Conservation (phyloP, 2,113 vertebrate genomes). For the Oxyura jamaicensis region DNA sequence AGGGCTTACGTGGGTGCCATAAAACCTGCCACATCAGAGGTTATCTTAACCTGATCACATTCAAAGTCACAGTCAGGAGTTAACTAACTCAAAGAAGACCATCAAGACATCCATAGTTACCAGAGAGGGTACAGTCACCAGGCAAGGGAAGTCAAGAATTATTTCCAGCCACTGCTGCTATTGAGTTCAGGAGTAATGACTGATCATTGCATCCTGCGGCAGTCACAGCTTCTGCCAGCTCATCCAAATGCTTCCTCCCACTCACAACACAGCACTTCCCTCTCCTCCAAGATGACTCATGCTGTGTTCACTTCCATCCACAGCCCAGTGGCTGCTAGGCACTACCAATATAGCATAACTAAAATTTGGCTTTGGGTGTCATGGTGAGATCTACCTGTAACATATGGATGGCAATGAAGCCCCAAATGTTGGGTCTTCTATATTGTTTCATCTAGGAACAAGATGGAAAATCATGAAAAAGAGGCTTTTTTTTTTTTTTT, state of each 20-base stretch:
- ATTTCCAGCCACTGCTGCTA: not conserved
- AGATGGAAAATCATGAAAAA: not conserved
- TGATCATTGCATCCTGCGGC: not conserved
- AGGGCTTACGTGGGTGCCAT: not conserved
- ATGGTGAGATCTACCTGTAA: not conserved
- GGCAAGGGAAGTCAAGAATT: not conserved
- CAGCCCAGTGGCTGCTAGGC: not conserved
- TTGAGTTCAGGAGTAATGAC: slow-evolving; percentile 1
- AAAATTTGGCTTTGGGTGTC: not conserved
- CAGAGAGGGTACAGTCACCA: not conserved
- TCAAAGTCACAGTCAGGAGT: not conserved
- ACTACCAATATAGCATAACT: not conserved
- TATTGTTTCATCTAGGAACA: not conserved
- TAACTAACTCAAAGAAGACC: not conserved
- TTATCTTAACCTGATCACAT: not conserved
- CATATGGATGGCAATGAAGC: not conserved
- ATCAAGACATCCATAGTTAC: not conserved
- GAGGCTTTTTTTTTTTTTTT: not conserved
- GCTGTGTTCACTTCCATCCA: not conserved
- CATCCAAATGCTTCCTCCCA: slow-evolving; percentile 57
- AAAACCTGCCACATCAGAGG: not conserved
- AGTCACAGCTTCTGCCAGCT: slow-evolving; percentile 51
- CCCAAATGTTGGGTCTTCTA: not conserved
- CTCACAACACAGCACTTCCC: slow-evolving; percentile 5
- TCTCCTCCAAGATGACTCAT: slow-evolving; percentile 43